Conservation (phyloP, 1,140 invertebrate species). For the Acromyrmex heyeri region DNA sequence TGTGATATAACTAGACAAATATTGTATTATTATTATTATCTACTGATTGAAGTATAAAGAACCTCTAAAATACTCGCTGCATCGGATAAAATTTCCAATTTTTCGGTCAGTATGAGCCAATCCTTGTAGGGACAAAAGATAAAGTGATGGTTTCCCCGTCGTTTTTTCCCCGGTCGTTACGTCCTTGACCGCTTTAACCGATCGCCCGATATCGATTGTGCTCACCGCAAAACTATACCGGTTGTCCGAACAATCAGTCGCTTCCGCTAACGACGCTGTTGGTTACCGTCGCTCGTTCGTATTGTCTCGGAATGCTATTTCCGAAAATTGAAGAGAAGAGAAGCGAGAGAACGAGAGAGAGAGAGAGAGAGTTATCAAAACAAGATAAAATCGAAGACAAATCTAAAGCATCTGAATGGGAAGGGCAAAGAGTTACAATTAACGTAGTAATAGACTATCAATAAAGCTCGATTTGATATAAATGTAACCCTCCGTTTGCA, state of each 20-base stretch:
- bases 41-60: neutral
- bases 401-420: neutral
- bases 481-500: too few relatives aligned
- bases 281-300: neutral
- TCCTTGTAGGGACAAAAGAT: neutral
- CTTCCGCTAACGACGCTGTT: slow-evolving; percentile 33
- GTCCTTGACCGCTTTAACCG: slow-evolving; percentile 69
- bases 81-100: slow-evolving; percentile 11
- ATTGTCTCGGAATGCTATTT: slow-evolving; percentile 34
- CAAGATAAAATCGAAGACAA: slow-evolving; percentile 11
- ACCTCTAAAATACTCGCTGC: neutral
- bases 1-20: neutral
- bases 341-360: too few relatives aligned
- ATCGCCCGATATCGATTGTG: slow-evolving; percentile 60
- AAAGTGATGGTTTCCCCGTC: slow-evolving; percentile 35
- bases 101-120: slow-evolving; percentile 13
- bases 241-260: slow-evolving; percentile 24
- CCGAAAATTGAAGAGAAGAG: slow-evolving; percentile 16
- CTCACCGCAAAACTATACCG: slow-evolving; percentile 34
- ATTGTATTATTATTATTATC: neutral
- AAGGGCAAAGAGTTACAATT: neutral
- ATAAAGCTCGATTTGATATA: neutral
- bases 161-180: slow-evolving; percentile 20
- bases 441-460: neutral
- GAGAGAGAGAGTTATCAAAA: neutral